Evolutionary conservation across 1,140 invertebrate species (phyloP).

Genomic region (Phymorhynchus buccinoides): DNA sequence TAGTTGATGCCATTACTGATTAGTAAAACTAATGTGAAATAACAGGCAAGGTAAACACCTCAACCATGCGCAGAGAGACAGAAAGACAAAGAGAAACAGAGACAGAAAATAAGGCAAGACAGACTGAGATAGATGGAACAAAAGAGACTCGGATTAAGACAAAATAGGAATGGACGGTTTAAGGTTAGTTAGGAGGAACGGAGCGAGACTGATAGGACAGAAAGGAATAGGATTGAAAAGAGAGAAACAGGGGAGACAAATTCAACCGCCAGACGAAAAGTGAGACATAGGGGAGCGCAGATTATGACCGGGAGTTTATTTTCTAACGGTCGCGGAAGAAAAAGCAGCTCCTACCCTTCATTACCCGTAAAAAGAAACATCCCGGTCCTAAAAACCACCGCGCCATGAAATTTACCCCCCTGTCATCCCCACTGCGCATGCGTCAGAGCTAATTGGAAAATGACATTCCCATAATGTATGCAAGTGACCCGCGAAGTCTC

Average conservation of each 20-base stretch:
- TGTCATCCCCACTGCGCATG: slow-evolving; percentile 18
- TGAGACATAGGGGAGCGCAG: neutral
- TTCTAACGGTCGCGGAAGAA: neutral
- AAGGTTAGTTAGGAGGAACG: neutral
- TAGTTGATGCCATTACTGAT: too few relatives aligned
- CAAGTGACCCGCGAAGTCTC: slow-evolving; percentile 31
- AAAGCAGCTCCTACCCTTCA: neutral
- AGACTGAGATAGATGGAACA: neutral
- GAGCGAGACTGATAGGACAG: neutral
- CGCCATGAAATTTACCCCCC: slow-evolving; percentile 24
- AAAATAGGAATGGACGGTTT: neutral
- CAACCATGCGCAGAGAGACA: too few relatives aligned
- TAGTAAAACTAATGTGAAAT: too few relatives aligned
- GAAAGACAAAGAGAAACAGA: neutral
- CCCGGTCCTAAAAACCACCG: slow-evolving; percentile 1
- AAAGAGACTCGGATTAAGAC: too few relatives aligned
- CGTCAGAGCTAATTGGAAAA: slow-evolving; percentile 40
- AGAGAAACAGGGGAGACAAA: too few relatives aligned
- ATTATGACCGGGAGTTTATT: neutral
- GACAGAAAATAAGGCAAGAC: neutral
- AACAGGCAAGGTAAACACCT: too few relatives aligned
- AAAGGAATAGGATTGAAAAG: too few relatives aligned
- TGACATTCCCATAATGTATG: slow-evolving; percentile 41
- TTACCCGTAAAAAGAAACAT: neutral
- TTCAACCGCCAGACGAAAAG: too few relatives aligned